These are phyloP conservation scores for Zoanthus sansibaricus DNA, from an alignment of 92 coral and sea anemone genomes.

Conservation along the genomic window DNA sequence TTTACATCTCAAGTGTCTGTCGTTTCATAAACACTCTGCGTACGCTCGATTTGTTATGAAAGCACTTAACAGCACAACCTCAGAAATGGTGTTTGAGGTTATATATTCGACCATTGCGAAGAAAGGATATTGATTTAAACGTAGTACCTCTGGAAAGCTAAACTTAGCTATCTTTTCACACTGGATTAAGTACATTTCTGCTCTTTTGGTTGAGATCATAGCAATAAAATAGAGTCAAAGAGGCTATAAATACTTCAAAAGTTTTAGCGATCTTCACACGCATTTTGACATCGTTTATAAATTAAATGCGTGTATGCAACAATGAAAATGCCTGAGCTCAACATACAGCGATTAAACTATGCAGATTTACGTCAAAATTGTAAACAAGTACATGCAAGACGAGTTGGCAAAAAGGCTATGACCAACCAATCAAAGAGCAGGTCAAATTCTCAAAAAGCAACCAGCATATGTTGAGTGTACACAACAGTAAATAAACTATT, in stretches of 20 bases:
- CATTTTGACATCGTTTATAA: slow-evolving; percentile 15
- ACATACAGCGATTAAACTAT: slow-evolving; percentile 1
- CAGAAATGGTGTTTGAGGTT: slow-evolving; percentile 17
- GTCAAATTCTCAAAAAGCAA: no score
- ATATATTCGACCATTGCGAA: neutral
- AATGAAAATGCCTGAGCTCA: slow-evolving; percentile 3
- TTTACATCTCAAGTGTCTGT: slow-evolving; percentile 12
- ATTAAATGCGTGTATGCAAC: slow-evolving; percentile 10
- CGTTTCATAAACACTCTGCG: neutral
- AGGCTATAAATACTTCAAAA: neutral
- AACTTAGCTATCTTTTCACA: neutral
- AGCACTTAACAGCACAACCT: slow-evolving; percentile 16
- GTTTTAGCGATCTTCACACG: neutral
- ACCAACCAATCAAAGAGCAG: no score
- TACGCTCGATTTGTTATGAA: neutral
- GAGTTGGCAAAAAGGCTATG: no score
- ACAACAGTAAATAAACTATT: no score
- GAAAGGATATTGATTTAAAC: slow-evolving; percentile 13
- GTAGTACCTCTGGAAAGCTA: neutral
- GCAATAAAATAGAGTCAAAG: neutral
- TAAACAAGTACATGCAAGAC: no score
- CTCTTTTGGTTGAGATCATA: no score
- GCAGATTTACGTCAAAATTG: no score
- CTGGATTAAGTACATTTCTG: neutral
- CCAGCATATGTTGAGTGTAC: no score